A percentile compares a stretch with the other conserved stretches of the same genome.
Evolutionary conservation across 1,140 invertebrate species (phyloP).

Genomic region (Micrasema longulum): DNA sequence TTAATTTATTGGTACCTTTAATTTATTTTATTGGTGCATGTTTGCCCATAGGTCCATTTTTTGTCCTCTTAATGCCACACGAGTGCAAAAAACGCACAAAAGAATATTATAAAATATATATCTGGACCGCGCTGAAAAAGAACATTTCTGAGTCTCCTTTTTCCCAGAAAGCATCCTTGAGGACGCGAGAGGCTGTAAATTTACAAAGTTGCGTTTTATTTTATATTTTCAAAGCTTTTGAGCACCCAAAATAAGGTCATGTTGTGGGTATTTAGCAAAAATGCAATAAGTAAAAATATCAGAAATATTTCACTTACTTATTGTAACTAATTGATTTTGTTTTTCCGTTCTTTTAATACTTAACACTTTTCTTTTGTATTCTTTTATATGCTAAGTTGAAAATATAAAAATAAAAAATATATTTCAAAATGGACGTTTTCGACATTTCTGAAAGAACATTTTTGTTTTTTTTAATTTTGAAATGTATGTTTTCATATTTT

Average conservation of each 20-base stretch:
- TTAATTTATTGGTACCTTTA: constrained; percentile 25
- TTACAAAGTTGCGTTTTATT: constrained; percentile 42
- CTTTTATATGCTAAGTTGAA: too few species aligned
- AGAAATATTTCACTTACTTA: too few species aligned
- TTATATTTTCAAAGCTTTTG: constrained; percentile 42
- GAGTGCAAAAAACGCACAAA: constrained; percentile 39
- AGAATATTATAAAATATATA: constrained; percentile 50
- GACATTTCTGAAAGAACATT: too few species aligned
- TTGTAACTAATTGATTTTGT: too few species aligned
- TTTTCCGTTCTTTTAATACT: too few species aligned
- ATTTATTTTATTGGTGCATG: constrained; percentile 53
- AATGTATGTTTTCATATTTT: too few species aligned
- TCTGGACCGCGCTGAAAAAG: constrained; percentile 44
- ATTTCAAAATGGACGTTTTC: too few species aligned
- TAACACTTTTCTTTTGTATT: too few species aligned
- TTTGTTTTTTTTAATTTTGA: too few species aligned
- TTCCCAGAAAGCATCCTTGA: constrained; percentile 31
- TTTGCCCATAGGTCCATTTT: constrained; percentile 46
- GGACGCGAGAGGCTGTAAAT: constrained; percentile 46
- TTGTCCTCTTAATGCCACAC: constrained; percentile 50
- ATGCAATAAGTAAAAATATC: too few species aligned
- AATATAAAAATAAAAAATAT: too few species aligned
- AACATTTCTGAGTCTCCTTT: constrained; percentile 34
- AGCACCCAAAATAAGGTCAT: constrained; percentile 49
- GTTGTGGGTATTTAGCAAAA: too few species aligned